Conservation (phyloP, 2,113 vertebrate genomes). For the Oceanites oceanicus region DNA sequence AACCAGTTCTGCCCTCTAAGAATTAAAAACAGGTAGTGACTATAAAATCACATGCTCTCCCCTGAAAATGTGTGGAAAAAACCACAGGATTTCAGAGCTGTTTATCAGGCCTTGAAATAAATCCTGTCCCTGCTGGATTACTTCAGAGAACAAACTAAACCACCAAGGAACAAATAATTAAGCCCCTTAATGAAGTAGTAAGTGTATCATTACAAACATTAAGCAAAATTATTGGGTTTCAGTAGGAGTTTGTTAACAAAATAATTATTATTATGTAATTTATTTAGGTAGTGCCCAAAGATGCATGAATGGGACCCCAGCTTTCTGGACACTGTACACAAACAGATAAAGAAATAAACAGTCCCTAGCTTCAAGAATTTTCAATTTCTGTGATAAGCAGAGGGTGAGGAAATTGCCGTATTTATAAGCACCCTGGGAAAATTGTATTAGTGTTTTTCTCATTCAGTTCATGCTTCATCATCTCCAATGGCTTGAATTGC, state of each 20-base stretch:
- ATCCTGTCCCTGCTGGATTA: neutral
- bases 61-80: neutral
- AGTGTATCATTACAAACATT: neutral
- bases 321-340: neutral
- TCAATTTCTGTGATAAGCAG: neutral
- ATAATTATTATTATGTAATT: neutral
- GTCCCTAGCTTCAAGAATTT: neutral
- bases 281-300: neutral
- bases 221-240: neutral
- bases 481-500: neutral
- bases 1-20: neutral
- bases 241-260: neutral
- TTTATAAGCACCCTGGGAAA: neutral
- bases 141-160: neutral
- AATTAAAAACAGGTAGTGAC: neutral
- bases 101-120: neutral
- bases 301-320: neutral
- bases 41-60: neutral
- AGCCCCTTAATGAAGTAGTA: neutral
- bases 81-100: neutral
- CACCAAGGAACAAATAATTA: constrained; percentile 15
- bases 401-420: neutral
- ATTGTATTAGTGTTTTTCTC: neutral
- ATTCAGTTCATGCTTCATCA: neutral
- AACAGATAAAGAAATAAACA: neutral